phyloP scores from a whole-genome alignment of 2,797 vertebrate genomes.

The Galago senegalensis region DNA sequence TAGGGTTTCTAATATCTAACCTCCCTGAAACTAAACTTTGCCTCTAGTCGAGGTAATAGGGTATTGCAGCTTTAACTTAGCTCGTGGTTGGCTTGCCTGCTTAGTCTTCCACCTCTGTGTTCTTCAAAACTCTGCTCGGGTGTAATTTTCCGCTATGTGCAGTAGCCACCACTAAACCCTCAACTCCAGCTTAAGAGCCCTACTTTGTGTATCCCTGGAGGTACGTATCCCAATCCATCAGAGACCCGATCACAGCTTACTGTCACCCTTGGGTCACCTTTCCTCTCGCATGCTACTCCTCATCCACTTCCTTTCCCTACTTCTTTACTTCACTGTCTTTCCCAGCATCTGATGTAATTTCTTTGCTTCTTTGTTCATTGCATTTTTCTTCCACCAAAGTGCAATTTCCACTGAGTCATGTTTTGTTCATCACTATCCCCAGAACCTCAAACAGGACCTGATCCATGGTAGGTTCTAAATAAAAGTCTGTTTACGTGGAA shows the following conservation, averaged over 20 bases:
- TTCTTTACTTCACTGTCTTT: not conserved
- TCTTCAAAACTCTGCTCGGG: not conserved
- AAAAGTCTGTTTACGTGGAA: not conserved
- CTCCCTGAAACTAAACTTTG: not conserved
- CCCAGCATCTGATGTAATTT: not conserved
- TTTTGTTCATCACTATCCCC: not conserved
- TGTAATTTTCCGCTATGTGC: not conserved
- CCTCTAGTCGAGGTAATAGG: not conserved
- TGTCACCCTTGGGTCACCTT: not conserved
- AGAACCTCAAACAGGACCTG: not conserved
- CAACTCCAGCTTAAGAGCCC: not conserved
- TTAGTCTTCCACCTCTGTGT: not conserved
- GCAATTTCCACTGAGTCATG: not conserved
- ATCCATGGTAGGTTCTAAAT: not conserved
- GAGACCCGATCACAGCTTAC: not conserved
- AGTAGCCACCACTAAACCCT: not conserved
- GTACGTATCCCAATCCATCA: not conserved
- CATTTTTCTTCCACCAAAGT: not conserved
- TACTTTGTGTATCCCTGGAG: rapidly evolving
- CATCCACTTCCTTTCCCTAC: not conserved
- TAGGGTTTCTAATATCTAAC: not conserved
- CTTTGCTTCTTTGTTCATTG: not conserved
- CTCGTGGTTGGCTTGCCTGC: not conserved
- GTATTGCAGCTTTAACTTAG: not conserved
- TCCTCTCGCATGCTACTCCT: not conserved